These are phyloP conservation scores for Haliclona indistincta DNA, from an alignment of 37 sponge, comb jelly and placozoan genomes.

Conservation along the genomic window DNA sequence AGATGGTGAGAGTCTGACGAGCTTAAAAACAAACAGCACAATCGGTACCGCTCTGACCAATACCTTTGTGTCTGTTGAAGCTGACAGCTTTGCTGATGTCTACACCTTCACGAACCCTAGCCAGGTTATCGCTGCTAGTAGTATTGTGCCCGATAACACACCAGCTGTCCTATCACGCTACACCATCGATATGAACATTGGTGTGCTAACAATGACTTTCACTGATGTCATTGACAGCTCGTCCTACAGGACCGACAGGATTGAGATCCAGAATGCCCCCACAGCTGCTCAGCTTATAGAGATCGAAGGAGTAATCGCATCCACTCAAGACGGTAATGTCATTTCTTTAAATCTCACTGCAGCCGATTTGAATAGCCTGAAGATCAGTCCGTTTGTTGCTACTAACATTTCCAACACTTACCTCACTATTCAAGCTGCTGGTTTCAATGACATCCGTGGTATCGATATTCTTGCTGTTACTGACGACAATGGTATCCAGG, in stretches of 20 bases:
- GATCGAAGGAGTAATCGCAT: conserved; percentile 5
- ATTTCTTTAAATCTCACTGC: conserved; percentile 24
- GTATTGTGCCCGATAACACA: conserved; percentile 36
- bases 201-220: conserved; percentile 55
- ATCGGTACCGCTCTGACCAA: conserved; percentile 48
- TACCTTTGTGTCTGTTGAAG: conserved; percentile 36
- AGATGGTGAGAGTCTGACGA: conserved; percentile 29
- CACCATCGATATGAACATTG: conserved; percentile 65
- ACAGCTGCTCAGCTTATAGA: neutral
- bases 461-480: conserved; percentile 68
- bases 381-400: conserved; percentile 44
- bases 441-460: conserved; percentile 60
- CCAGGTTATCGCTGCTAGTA: neutral
- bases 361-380: conserved; percentile 40
- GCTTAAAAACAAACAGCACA: conserved; percentile 58
- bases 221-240: conserved; percentile 55
- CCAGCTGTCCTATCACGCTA: conserved; percentile 44
- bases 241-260: neutral
- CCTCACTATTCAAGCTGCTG: conserved; percentile 60
- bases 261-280: conserved; percentile 32
- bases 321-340: conserved; percentile 31
- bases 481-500: conserved; percentile 42
- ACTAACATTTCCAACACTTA: conserved; percentile 25
- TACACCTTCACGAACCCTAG: conserved; percentile 15
- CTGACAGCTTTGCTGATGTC: conserved; percentile 43